Evolutionary conservation across 35 echinoderm and acorn worm genomes (phyloP).

Genomic region (Ptychodera flava): DNA sequence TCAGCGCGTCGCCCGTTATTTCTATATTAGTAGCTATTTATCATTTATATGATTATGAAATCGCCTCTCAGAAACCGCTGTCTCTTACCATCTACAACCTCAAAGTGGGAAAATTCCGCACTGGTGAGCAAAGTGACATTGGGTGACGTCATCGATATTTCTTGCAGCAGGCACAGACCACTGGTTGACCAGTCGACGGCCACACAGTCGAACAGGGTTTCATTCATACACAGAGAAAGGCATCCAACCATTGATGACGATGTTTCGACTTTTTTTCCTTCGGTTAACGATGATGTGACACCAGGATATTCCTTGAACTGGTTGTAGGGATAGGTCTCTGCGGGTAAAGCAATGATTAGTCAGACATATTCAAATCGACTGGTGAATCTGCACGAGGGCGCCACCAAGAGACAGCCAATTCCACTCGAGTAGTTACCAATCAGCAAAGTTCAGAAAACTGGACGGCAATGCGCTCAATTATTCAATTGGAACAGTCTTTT

Average conservation of each 20-base stretch:
- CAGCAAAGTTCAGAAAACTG: background rate
- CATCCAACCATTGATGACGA: background rate
- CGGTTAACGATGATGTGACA: background rate
- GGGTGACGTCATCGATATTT: background rate
- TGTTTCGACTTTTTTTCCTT: background rate
- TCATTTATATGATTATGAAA: background rate
- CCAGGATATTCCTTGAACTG: background rate
- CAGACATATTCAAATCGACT: background rate
- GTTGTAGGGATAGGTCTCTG: background rate
- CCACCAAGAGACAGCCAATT: background rate
- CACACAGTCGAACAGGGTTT: background rate
- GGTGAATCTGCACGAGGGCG: background rate
- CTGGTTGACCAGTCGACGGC: background rate
- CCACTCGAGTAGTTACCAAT: background rate
- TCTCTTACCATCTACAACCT: background rate
- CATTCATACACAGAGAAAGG: background rate
- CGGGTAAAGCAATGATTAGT: background rate
- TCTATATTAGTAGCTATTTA: background rate
- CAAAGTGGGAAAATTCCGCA: background rate
- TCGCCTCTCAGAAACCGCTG: too few relatives aligned
- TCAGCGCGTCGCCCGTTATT: background rate
- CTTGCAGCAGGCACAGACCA: background rate
- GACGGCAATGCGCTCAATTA: too few relatives aligned
- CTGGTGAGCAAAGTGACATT: background rate
- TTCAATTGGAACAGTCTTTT: too few relatives aligned